Conservation (phyloP, 2,797 vertebrate species). For the Garrulus glandarius region DNA sequence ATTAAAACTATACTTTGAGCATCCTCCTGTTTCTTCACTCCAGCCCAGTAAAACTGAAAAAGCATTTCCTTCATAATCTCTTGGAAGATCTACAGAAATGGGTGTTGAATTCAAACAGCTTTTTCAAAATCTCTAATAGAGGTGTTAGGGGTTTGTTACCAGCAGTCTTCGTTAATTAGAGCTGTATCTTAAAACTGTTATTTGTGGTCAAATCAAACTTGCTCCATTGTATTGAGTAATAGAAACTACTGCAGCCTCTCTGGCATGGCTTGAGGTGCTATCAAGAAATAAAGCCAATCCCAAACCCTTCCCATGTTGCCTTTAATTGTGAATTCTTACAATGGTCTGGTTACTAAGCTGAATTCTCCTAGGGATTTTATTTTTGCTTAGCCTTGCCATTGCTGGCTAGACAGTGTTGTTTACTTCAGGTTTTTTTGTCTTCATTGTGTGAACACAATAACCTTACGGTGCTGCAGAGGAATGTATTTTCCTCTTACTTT, state of each 20-base stretch:
- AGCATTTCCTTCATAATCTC: not conserved
- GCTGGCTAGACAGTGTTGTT: conserved; percentile 3
- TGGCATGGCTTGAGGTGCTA: not conserved
- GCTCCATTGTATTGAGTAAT: not conserved
- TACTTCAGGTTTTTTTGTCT: not conserved
- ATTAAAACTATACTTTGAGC: not conserved
- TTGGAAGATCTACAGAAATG: not conserved
- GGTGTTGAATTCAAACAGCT: not conserved
- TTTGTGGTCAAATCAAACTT: not conserved
- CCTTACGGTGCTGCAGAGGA: not conserved
- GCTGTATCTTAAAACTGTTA: not conserved
- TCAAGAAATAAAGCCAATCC: not conserved
- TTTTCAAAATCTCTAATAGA: not conserved
- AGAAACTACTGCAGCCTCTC: not conserved
- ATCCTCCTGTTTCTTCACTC: not conserved
- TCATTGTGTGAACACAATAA: not conserved
- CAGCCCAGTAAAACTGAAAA: not conserved
- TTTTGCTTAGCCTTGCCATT: not conserved
- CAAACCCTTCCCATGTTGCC: not conserved
- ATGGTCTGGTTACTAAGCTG: not conserved
- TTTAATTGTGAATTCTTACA: not conserved
- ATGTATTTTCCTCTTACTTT: not conserved
- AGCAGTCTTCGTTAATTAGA: not conserved
- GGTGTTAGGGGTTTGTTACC: not conserved
- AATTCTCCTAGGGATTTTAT: not conserved